Conservation (phyloP, 2,113 vertebrate genomes). For the Callithrix jacchus region DNA sequence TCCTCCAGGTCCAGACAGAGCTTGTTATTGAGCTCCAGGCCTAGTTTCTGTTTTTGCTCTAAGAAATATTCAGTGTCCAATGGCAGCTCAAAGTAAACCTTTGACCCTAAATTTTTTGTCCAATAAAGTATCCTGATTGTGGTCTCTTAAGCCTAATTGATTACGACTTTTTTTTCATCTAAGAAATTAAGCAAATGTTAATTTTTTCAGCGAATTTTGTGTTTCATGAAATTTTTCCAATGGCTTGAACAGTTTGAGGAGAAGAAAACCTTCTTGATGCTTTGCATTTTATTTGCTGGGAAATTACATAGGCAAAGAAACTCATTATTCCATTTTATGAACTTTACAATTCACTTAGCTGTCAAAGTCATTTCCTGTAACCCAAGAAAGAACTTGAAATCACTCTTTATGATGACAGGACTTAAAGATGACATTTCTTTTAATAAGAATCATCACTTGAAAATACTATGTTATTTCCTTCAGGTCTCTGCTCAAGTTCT, state of each 20-base stretch:
- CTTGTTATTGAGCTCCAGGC: not conserved
- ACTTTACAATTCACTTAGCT: not conserved
- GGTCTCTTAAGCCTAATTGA: not conserved
- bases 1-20: not conserved
- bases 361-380: not conserved
- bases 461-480: not conserved
- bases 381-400: not conserved
- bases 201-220: not conserved
- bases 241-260: not conserved
- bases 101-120: not conserved
- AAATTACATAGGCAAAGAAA: not conserved
- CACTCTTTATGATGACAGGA: not conserved
- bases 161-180: not conserved
- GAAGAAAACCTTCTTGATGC: not conserved
- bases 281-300: not conserved
- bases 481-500: not conserved
- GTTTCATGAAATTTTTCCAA: conserved; percentile 2
- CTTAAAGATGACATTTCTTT: not conserved
- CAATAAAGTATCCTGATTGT: not conserved
- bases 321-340: not conserved
- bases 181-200: not conserved
- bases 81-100: not conserved
- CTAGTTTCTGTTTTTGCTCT: not conserved
- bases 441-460: not conserved
- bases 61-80: not conserved